Evolutionary conservation across 1,140 invertebrate genomes (phyloP).

Genomic region (Lepidurus packardi): DNA sequence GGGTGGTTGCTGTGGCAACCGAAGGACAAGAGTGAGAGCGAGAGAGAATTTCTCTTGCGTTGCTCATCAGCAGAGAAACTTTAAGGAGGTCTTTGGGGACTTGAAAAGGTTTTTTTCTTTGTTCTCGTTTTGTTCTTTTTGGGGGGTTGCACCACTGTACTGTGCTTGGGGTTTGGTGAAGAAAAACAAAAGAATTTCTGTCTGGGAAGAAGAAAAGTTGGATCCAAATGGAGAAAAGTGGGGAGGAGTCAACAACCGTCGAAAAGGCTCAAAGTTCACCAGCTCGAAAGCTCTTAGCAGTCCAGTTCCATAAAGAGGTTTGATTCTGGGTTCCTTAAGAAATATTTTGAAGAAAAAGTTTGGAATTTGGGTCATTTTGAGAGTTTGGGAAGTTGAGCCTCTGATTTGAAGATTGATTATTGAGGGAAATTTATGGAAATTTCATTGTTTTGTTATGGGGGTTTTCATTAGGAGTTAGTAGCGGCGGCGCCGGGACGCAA

Average conservation of each 20-base stretch:
- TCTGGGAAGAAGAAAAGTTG: neutral
- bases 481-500: constrained; percentile 69
- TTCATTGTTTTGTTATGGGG: neutral
- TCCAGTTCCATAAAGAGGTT: neutral
- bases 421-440: too few species aligned
- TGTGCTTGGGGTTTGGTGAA: too few species aligned
- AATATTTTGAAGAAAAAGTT: neutral
- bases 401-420: too few species aligned
- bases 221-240: neutral
- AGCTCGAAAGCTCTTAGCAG: constrained; percentile 4
- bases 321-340: neutral
- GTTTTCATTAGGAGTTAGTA: constrained; percentile 62
- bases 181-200: neutral
- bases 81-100: too few species aligned
- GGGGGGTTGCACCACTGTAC: too few species aligned
- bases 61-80: neutral
- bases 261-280: neutral
- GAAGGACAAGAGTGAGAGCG: neutral
- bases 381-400: too few species aligned
- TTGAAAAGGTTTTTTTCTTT: too few species aligned
- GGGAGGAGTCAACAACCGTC: neutral
- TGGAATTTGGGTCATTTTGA: too few species aligned
- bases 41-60: neutral
- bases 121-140: neutral
- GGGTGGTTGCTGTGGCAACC: neutral